Conservation (phyloP, 2,888 invertebrate genomes). For the Sminthurides aquaticus region DNA sequence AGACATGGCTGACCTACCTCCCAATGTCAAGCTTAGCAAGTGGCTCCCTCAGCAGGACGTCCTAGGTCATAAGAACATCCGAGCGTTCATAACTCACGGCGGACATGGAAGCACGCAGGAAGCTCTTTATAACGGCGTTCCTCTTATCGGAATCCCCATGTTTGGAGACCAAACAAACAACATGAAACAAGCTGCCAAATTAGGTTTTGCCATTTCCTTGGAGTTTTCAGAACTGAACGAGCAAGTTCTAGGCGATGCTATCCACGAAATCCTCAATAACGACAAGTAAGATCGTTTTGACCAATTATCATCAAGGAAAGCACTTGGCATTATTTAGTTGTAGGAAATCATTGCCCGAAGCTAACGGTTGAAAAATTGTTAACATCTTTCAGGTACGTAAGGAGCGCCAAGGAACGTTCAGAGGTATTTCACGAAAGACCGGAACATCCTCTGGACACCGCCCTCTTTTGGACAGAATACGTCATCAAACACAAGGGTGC, state of each 20-base stretch:
- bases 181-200: slow-evolving; percentile 52
- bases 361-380: too few species aligned
- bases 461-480: background rate
- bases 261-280: slow-evolving; percentile 50
- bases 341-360: too few species aligned
- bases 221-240: slow-evolving; percentile 52
- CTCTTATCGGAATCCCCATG: slow-evolving; percentile 59
- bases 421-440: background rate
- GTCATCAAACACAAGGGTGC: background rate
- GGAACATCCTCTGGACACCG: background rate
- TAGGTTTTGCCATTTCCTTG: slow-evolving; percentile 55
- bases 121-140: slow-evolving; percentile 59
- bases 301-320: too few species aligned
- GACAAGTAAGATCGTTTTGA: slow-evolving; percentile 50
- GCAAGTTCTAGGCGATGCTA: slow-evolving; percentile 47
- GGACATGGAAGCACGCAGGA: slow-evolving; percentile 65
- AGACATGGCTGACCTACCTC: slow-evolving; percentile 51
- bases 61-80: slow-evolving; percentile 57
- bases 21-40: slow-evolving; percentile 56
- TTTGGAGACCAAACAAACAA: slow-evolving; percentile 65
- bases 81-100: slow-evolving; percentile 63
- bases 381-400: background rate
- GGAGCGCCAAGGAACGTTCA: background rate
- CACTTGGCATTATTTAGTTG: too few species aligned
- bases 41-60: slow-evolving; percentile 74